Base-by-base conservation (phyloP, 1,140 invertebrate species). In the Bombus confusus region DNA sequence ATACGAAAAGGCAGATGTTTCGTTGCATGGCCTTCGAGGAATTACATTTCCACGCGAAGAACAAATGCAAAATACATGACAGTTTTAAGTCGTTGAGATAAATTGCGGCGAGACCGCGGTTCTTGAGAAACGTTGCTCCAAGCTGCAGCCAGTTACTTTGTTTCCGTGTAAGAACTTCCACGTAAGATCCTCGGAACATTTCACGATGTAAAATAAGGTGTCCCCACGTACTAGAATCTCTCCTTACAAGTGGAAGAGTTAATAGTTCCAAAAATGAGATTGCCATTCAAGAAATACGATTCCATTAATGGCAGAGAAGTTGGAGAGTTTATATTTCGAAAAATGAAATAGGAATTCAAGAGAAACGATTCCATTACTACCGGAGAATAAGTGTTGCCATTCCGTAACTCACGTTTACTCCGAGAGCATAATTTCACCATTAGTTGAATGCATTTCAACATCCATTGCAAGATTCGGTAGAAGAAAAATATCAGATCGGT, bases 51-150 rank as follows among this genome's bases (percentile, higher is more conserved):
- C 64, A 15, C 71, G 57, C 57, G 31, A 31, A 25, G 28, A 62
- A 57, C 59, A 52, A 78, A 47, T 37, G 59, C 31, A 37, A 80
- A 80, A 74, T 80, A 72, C 52, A 52, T 39, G 78, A 66, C 77
- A 52, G 72, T 85, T 85, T 80, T 64, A 80, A 73, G 57, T 80
- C 39, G 41, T n/a, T 8, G 77, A 52, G 76, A 78, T 66, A 80
- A 73, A 85, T 85, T 80, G 57, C 74, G 28, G 34, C 62, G 57
- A 52, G 81, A 52, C 74, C 37, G 25, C 57, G 57, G 52, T 64
- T 72, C 59, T 80, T 22, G 64, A n/a, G 47, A 41, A 83, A 77
- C 43, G 47, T 83, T 68, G 15, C 64, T 31, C 0, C 25, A n/a
- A 41, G 28, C 37, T 37, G 28, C 4, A 18, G 34, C 37, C 28